A percentile compares a stretch with the other conserved stretches of the same genome.
phyloP scores from a whole-genome alignment of 2,797 vertebrate species.

The Morelia viridis region DNA sequence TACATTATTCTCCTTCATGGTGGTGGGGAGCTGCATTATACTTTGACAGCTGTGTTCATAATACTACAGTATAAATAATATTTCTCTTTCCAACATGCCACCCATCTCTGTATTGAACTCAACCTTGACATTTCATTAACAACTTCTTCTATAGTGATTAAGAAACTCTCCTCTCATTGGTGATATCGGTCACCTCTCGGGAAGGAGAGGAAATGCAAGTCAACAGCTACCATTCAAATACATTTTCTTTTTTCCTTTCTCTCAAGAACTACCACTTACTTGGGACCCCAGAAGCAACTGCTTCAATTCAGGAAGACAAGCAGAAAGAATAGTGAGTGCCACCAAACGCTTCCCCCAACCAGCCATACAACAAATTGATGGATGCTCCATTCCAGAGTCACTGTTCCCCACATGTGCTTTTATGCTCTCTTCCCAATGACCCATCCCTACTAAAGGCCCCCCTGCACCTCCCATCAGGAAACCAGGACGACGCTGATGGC shows the following conservation, averaged over 20 bases:
- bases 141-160: not conserved
- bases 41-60: conserved; percentile 10
- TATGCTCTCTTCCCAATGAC: not conserved
- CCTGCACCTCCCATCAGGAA: not conserved
- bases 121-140: conserved; percentile 14
- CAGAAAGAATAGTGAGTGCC: not conserved
- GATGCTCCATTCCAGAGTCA: not conserved
- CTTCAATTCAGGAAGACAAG: not conserved
- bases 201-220: not conserved
- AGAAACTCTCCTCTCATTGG: not conserved
- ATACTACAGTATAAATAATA: not conserved
- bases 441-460: not conserved
- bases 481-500: not conserved
- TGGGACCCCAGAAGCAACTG: not conserved
- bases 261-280: not conserved
- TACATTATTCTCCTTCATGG: not conserved
- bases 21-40: not conserved
- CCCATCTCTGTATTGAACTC: conserved; percentile 5
- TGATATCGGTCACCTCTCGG: not conserved
- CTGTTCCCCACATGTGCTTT: not conserved
- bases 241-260: not conserved
- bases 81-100: not conserved
- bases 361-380: not conserved
- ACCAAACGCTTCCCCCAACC: not conserved
- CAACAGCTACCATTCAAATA: conserved; percentile 10